phyloP scores from a whole-genome alignment of 2,888 invertebrate species.

The Caenorhabditis imperialis region DNA sequence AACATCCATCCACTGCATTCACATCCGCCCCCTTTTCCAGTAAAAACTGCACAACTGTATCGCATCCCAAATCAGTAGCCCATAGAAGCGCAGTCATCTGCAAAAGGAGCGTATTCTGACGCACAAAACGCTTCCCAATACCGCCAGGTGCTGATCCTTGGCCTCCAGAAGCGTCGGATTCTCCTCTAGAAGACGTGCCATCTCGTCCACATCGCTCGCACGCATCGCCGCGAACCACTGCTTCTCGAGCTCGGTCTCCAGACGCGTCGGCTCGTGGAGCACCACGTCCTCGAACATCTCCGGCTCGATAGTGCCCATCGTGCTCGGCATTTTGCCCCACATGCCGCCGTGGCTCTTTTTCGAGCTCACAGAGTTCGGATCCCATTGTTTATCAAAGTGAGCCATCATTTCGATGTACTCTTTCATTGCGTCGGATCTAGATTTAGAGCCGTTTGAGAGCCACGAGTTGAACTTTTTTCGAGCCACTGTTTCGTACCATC shows the following conservation, averaged over 20 bases:
- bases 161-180: slow-evolving; percentile 37
- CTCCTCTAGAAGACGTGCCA: slow-evolving; percentile 24
- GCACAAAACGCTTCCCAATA: neutral
- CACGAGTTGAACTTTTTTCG: slow-evolving; percentile 94
- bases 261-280: slow-evolving; percentile 19
- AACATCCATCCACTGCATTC: slow-evolving; percentile 63
- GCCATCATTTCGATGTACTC: slow-evolving; percentile 85
- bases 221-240: slow-evolving; percentile 57
- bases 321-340: slow-evolving; percentile 42
- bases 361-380: slow-evolving; percentile 15
- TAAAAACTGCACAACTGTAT: slow-evolving; percentile 40
- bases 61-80: slow-evolving; percentile 60
- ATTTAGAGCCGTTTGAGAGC: slow-evolving; percentile 82
- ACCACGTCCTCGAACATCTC: slow-evolving; percentile 52
- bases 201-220: slow-evolving; percentile 25
- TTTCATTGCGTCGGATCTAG: slow-evolving; percentile 88
- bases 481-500: slow-evolving; percentile 92
- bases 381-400: slow-evolving; percentile 33
- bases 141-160: slow-evolving; percentile 53
- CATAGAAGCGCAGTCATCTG: slow-evolving; percentile 64
- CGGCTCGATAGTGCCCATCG: slow-evolving; percentile 31
- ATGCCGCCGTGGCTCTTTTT: slow-evolving; percentile 2
- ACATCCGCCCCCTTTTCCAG: slow-evolving; percentile 61
- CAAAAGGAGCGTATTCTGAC: neutral
- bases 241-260: slow-evolving; percentile 43